A percentile compares a stretch with the other conserved stretches of the same genome.
Evolutionary conservation across 2,797 vertebrate genomes (phyloP).

Genomic region (Cyprinodon diabolis): DNA sequence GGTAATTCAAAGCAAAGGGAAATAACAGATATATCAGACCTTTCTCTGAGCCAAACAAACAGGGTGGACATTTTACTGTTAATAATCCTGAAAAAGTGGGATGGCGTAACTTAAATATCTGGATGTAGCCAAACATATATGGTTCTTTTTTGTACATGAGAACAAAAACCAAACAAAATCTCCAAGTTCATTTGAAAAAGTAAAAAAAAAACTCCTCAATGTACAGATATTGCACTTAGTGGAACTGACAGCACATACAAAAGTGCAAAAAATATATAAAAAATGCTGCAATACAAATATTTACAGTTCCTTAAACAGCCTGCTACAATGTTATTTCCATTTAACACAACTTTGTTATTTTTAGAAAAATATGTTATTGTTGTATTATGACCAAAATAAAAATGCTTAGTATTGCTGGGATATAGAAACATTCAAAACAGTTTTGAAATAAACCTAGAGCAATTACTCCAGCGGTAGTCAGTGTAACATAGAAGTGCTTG

Average conservation of each 20-base stretch:
- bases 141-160: not conserved
- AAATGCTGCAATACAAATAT: not conserved
- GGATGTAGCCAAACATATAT: not conserved
- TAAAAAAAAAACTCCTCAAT: not conserved
- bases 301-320: not conserved
- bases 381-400: not conserved
- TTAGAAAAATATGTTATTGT: not conserved
- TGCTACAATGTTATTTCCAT: not conserved
- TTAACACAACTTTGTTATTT: not conserved
- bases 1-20: conserved; percentile 4
- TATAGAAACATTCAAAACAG: not conserved
- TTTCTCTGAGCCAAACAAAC: conserved; percentile 19
- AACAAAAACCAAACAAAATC: not conserved
- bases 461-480: conserved; percentile 7
- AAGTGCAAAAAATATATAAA: not conserved
- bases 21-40: not conserved
- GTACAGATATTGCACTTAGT: not conserved
- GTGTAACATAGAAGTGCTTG: not conserved
- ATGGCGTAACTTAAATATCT: not conserved
- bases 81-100: not conserved
- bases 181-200: not conserved
- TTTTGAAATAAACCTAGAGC: not conserved
- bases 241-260: not conserved
- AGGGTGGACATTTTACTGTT: not conserved
- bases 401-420: not conserved